Conservation (phyloP, 2,113 vertebrate species). For the Plecotus auritus region DNA sequence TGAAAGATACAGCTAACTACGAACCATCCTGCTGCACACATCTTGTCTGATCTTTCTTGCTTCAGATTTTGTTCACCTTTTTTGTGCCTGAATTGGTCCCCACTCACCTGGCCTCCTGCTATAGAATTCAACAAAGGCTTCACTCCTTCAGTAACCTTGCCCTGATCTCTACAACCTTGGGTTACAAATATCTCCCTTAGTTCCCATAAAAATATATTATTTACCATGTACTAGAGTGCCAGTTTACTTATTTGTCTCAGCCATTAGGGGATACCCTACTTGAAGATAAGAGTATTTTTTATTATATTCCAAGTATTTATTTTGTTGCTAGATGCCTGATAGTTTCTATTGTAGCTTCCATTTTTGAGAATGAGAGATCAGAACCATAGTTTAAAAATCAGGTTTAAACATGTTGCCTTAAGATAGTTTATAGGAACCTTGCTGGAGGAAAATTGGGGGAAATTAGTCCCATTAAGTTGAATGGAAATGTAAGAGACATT, state of each 20-base stretch:
- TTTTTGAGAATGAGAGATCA: background rate
- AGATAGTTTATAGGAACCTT: background rate
- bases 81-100: background rate
- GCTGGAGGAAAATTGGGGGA: background rate
- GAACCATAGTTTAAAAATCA: background rate
- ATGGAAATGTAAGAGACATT: background rate
- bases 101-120: background rate
- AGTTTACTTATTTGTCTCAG: background rate
- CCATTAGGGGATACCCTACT: background rate
- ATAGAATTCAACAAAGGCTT: background rate
- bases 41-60: background rate
- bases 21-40: background rate
- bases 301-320: background rate
- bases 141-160: background rate
- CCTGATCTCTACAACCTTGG: rapidly evolving
- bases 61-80: background rate
- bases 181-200: background rate
- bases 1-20: background rate
- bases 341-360: background rate
- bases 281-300: background rate
- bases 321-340: background rate
- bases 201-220: background rate
- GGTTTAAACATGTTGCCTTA: background rate
- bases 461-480: background rate
- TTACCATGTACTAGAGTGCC: too few relatives aligned